These are phyloP conservation scores for Campoletis raptor DNA, from an alignment of 2,888 invertebrate species.

Conservation along the genomic window DNA sequence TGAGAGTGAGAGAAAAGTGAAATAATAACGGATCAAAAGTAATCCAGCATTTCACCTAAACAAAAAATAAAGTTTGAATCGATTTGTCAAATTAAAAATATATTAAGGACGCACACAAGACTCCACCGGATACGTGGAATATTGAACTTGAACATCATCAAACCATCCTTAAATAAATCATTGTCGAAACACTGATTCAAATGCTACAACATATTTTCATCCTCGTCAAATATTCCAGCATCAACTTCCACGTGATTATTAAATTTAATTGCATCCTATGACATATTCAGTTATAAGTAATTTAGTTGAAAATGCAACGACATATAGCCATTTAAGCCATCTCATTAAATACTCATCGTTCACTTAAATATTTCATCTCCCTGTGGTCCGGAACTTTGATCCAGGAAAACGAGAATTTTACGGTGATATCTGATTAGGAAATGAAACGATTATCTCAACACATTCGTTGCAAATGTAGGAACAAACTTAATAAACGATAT, in stretches of 20 bases:
- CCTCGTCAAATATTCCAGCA: neutral
- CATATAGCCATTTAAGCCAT: neutral
- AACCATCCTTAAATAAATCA: neutral
- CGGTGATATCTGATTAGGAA: neutral
- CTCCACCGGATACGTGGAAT: neutral
- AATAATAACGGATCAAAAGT: neutral
- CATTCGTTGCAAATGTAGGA: too few relatives aligned
- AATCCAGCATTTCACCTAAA: neutral
- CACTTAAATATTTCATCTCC: neutral
- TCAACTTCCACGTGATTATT: neutral
- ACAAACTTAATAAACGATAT: neutral
- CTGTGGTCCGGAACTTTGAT: neutral
- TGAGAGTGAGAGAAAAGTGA: neutral
- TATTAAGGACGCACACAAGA: neutral
- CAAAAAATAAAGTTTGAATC: neutral
- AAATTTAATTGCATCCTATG: neutral
- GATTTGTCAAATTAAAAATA: neutral
- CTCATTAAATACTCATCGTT: slow-evolving; percentile 4
- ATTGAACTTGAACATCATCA: neutral
- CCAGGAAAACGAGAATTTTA: neutral
- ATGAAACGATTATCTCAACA: neutral
- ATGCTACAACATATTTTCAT: neutral
- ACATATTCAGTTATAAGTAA: neutral
- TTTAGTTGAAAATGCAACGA: neutral
- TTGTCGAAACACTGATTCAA: neutral